Evolutionary conservation across 2,888 invertebrate genomes (phyloP).

Genomic region (Lepidocyrtinus sp.): DNA sequence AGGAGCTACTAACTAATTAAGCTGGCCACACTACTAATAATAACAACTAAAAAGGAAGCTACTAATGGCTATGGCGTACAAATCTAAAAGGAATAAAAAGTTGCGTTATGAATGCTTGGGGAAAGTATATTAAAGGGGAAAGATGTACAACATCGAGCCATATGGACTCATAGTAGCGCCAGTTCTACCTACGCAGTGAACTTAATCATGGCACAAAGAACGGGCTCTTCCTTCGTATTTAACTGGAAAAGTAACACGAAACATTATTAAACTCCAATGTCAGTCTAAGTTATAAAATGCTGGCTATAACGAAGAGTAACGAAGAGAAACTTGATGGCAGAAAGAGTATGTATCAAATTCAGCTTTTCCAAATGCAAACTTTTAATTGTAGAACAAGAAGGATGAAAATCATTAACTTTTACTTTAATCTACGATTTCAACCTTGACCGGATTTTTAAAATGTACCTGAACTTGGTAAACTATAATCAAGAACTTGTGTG

Average conservation of each 20-base stretch:
- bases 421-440: too few species aligned
- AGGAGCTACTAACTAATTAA: constrained; percentile 59
- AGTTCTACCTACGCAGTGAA: neutral
- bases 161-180: too few species aligned
- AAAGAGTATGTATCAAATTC: neutral
- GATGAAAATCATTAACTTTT: too few species aligned
- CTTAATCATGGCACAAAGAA: neutral
- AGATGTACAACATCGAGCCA: too few species aligned
- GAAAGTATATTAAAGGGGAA: neutral
- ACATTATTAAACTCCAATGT: neutral
- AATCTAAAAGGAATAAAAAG: neutral
- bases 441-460: too few species aligned
- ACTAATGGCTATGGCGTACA: constrained; percentile 10
- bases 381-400: neutral
- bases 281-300: neutral
- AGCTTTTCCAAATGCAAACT: neutral
- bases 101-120: neutral
- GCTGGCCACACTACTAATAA: constrained; percentile 56
- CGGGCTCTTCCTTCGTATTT: neutral
- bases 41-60: constrained; percentile 51
- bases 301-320: too few species aligned
- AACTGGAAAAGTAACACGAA: neutral
- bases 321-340: neutral
- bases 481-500: too few species aligned
- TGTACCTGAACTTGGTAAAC: too few species aligned